Evolutionary conservation across 1,140 invertebrate genomes (phyloP).

Genomic region (Sweltsa coloradensis): DNA sequence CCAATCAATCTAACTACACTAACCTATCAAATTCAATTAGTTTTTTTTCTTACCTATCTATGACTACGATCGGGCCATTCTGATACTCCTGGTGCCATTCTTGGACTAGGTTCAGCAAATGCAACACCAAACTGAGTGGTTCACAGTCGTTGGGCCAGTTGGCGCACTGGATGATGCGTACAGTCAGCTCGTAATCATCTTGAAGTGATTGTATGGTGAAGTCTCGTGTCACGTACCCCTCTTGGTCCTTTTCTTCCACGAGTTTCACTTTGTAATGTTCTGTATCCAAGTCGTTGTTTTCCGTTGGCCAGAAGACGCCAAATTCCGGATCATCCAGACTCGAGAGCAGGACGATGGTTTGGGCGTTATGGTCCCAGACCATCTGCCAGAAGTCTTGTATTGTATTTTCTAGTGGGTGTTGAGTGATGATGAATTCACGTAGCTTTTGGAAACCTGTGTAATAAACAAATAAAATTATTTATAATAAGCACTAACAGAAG

Average conservation of each 20-base stretch:
- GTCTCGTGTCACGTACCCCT: constrained; percentile 52
- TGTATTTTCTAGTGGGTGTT: constrained; percentile 69
- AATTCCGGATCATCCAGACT: constrained; percentile 58
- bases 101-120: constrained; percentile 67
- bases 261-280: constrained; percentile 71
- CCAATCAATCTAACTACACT: too few species aligned
- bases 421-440: constrained; percentile 80
- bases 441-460: constrained; percentile 62
- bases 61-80: constrained; percentile 82
- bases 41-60: constrained; percentile 71
- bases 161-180: constrained; percentile 76
- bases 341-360: constrained; percentile 76
- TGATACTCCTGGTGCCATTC: constrained; percentile 72
- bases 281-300: constrained; percentile 59
- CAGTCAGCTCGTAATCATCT: constrained; percentile 87
- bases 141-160: constrained; percentile 59
- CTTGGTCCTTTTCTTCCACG: constrained; percentile 39
- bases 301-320: constrained; percentile 71
- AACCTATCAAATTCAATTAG: too few species aligned
- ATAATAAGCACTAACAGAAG: too few species aligned
- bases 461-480: too few species aligned
- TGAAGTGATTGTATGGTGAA: constrained; percentile 72
- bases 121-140: constrained; percentile 41
- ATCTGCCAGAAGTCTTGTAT: constrained; percentile 90
- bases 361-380: constrained; percentile 91